Percentiles rank a stretch among this genome's conserved stretches.
Evolutionary conservation across 2,888 invertebrate species (phyloP).

Genomic region (Tanytarsus gracilentus): DNA sequence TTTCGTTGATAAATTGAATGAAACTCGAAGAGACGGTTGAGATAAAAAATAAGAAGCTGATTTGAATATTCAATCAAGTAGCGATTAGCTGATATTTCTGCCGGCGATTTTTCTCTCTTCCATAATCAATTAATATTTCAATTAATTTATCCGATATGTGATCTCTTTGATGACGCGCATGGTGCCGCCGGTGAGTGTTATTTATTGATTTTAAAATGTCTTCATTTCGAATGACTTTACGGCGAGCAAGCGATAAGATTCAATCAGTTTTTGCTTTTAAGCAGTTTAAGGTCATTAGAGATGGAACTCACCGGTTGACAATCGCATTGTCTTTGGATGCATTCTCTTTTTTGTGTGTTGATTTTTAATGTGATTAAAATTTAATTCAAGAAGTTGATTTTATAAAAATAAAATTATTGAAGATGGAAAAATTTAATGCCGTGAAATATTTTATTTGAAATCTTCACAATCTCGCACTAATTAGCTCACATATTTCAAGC

Average conservation of each 20-base stretch:
- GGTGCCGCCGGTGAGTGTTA: constrained; percentile 2
- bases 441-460: too few relatives aligned
- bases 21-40: not conserved
- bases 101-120: not conserved
- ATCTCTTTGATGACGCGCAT: constrained; percentile 19
- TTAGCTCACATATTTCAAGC: too few relatives aligned
- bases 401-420: too few relatives aligned
- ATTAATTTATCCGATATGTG: constrained; percentile 25
- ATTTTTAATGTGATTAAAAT: too few relatives aligned
- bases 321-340: not conserved
- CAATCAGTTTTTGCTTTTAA: not conserved
- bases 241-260: too few relatives aligned
- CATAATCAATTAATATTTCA: constrained; percentile 28
- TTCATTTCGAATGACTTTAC: not conserved
- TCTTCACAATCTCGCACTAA: too few relatives aligned
- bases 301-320: too few relatives aligned
- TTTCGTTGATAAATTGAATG: not conserved
- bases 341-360: too few relatives aligned
- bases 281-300: too few relatives aligned
- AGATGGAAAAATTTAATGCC: too few relatives aligned
- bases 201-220: constrained; percentile 27
- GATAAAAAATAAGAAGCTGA: not conserved
- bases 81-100: not conserved
- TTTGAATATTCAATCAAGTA: constrained; percentile 7
- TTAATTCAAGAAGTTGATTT: too few relatives aligned